Evolutionary conservation across 2,113 vertebrate genomes (phyloP).

Genomic region (Rhinoptilus africanus): DNA sequence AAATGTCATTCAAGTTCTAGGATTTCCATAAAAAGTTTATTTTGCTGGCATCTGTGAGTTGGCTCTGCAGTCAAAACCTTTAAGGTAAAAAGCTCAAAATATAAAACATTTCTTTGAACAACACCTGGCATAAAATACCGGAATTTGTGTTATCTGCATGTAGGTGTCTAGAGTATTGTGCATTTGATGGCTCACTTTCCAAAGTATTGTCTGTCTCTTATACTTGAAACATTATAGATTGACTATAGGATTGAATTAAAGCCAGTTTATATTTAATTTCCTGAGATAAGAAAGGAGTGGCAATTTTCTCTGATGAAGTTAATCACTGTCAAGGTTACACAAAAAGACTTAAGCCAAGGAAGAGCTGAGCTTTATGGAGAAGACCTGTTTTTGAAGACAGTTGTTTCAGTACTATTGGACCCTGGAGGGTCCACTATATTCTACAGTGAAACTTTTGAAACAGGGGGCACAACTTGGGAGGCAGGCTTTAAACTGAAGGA

Average conservation of each 20-base stretch:
- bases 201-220: not conserved
- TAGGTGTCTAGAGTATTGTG: not conserved
- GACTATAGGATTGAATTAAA: not conserved
- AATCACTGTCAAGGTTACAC: not conserved
- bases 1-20: not conserved
- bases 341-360: not conserved
- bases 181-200: not conserved
- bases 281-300: not conserved
- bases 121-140: not conserved
- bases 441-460: not conserved
- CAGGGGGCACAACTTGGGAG: not conserved
- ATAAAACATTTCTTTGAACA: not conserved
- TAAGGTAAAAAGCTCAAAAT: not conserved
- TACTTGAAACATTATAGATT: not conserved
- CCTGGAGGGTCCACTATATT: not conserved
- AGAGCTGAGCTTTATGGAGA: not conserved
- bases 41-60: not conserved
- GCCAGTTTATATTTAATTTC: not conserved
- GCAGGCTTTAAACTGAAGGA: not conserved
- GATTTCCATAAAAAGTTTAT: not conserved
- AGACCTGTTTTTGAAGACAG: not conserved
- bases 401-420: not conserved
- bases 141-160: not conserved
- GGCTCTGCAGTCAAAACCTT: not conserved
- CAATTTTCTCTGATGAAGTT: not conserved